These are phyloP conservation scores for Dicycla oo DNA, from an alignment of 2,888 invertebrate genomes.

Conservation along the genomic window DNA sequence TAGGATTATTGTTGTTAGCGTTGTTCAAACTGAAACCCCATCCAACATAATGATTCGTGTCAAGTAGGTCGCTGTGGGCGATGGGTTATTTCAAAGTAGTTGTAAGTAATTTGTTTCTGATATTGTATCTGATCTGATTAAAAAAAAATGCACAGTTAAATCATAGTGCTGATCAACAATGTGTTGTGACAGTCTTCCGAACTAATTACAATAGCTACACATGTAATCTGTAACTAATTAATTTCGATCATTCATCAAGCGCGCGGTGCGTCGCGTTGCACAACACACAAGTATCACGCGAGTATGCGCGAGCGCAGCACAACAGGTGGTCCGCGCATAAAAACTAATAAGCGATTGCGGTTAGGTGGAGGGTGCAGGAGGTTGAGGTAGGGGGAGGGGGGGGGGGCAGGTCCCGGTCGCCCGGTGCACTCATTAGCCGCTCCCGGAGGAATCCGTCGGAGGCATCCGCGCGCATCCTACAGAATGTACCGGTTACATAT, in stretches of 20 bases:
- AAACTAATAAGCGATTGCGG: slow-evolving; percentile 61
- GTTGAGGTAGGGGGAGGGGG: neutral
- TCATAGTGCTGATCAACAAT: neutral
- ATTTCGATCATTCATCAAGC: slow-evolving; percentile 23
- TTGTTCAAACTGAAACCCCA: neutral
- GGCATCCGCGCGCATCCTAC: slow-evolving; percentile 43
- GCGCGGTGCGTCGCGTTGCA: neutral
- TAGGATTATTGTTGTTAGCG: neutral
- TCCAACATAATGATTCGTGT: neutral
- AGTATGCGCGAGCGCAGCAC: slow-evolving; percentile 53
- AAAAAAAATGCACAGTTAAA: neutral
- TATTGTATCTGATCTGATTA: neutral
- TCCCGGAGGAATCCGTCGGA: slow-evolving; percentile 53
- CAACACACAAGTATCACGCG: slow-evolving; percentile 26
- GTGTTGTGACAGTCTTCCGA: neutral
- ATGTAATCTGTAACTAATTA: slow-evolving; percentile 7
- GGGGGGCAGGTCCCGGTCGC: neutral
- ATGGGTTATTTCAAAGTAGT: neutral
- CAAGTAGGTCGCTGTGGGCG: too few relatives aligned
- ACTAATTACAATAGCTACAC: neutral
- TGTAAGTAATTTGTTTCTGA: neutral
- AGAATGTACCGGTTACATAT: slow-evolving; percentile 44
- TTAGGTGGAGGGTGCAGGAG: neutral
- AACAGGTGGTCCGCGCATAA: slow-evolving; percentile 66
- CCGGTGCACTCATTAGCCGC: slow-evolving; percentile 58